phyloP scores from a whole-genome alignment of 2,888 invertebrate species.

The Linyphia triangularis region DNA sequence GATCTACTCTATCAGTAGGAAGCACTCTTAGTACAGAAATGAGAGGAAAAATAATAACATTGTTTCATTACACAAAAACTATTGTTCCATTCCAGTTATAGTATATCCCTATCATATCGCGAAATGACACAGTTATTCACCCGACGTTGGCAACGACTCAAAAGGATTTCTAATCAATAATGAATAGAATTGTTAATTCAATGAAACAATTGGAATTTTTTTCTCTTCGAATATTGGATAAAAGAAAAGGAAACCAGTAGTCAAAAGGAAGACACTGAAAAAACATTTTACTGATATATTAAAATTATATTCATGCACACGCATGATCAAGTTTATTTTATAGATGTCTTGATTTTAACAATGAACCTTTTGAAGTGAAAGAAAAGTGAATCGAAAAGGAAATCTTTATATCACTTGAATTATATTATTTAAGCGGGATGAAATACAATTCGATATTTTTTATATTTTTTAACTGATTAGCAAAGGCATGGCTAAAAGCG shows the following conservation, averaged over 20 bases:
- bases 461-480: no score
- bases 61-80: neutral
- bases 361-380: neutral
- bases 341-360: neutral
- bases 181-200: constrained; percentile 3
- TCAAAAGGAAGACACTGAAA: no score
- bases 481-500: no score
- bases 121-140: constrained; percentile 28
- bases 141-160: constrained; percentile 13
- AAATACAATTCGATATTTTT: no score
- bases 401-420: no score
- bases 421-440: no score
- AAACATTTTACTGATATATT: neutral
- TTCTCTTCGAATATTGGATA: neutral
- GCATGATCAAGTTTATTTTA: neutral
- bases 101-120: neutral
- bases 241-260: neutral
- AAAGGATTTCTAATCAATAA: constrained; percentile 5
- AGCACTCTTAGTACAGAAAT: neutral
- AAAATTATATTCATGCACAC: neutral
- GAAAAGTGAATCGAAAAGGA: neutral
- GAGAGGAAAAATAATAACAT: neutral
- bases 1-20: no score
- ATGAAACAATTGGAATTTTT: constrained; percentile 35
- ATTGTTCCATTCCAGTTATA: constrained; percentile 18